Evolutionary conservation across 2,888 invertebrate species (phyloP), one percentile per base, ranked within the genome.

Genomic region (Sesia bembeciformis): DNA sequence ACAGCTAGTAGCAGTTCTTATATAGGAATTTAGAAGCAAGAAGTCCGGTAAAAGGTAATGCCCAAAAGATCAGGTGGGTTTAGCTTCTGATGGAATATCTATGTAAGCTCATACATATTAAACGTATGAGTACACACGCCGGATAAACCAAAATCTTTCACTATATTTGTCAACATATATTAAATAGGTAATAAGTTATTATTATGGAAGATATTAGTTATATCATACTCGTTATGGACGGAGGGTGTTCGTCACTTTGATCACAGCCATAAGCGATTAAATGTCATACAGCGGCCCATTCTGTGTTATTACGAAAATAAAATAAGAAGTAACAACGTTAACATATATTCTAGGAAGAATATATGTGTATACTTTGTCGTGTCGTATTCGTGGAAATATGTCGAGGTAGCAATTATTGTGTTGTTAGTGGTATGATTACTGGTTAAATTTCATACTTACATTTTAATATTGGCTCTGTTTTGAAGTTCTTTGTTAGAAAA

Each of bases 331-430:
- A 8, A 46, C 46, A n/a, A 42, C 5, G 51, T 39, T 40, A n/a
- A n/a, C n/a, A n/a, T n/a, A 42, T 40, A 46, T 54, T 52, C 49
- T 54, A 54, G 46, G 54, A 52, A 52, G 40, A 39, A 49, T n/a
- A 42, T 41, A 8, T 46, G 23, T 23, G 23, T 23, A 38, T 39
- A 52, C 52, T 55, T 52, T 50, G 52, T 49, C 52, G 52, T 52
- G 23, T 49, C 49, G 42, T 52, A 49, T 61, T 54, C 61, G 56
- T 56, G 62, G 61, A 68, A 64, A 67, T 61, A 60, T 61, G 38
- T 61, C 52, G 62, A 63, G 61, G 56, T 53, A 62, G 66, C 66
- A 67, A 71, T 73, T 70, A 70, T 55, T 56, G 59, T 55, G 66
- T 63, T 62, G 65, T 64, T 66, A 64, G 62, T 55, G 59, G 63